phyloP scores from a whole-genome alignment of 2,888 invertebrate species.

The Calliscelio sp. region DNA sequence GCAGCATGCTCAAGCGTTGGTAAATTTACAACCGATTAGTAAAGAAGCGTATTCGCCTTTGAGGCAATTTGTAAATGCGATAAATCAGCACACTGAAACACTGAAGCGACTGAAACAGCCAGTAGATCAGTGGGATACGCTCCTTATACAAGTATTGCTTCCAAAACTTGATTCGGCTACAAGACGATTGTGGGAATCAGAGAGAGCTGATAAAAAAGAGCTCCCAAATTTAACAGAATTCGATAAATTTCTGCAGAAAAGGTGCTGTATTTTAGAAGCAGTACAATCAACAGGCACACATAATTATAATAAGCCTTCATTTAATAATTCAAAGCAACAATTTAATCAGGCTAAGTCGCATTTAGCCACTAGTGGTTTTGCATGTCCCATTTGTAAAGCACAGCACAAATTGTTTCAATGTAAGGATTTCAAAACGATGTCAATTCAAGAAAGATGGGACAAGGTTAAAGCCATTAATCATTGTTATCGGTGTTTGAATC shows the following conservation, averaged over 20 bases:
- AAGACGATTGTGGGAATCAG: conserved; percentile 27
- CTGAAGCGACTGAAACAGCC: conserved; percentile 27
- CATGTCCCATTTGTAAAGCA: conserved; percentile 4
- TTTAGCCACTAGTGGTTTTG: not conserved
- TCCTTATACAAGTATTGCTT: conserved; percentile 14
- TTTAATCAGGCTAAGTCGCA: no score
- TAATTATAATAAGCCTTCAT: conserved; percentile 10
- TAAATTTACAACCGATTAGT: conserved; percentile 13
- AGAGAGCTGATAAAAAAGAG: conserved; percentile 11
- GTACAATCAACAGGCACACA: not conserved
- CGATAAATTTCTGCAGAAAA: conserved; percentile 6
- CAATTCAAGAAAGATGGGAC: not conserved
- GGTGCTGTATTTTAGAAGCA: conserved; percentile 13
- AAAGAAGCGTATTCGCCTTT: conserved; percentile 21
- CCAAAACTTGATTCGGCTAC: conserved; percentile 26
- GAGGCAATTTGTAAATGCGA: conserved; percentile 23
- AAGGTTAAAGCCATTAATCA: not conserved
- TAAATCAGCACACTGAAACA: not conserved
- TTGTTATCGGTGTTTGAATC: conserved; percentile 23
- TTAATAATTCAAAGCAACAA: no score
- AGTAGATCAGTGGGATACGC: conserved; percentile 19
- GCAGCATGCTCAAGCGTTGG: conserved; percentile 23
- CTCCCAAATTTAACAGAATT: not conserved
- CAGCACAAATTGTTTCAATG: conserved; percentile 14
- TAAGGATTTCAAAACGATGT: conserved; percentile 8